Percentiles rank a stretch among this genome's conserved stretches.
These are phyloP conservation scores for Chesias legatella DNA, from an alignment of 2,888 invertebrate genomes.

Conservation along the genomic window DNA sequence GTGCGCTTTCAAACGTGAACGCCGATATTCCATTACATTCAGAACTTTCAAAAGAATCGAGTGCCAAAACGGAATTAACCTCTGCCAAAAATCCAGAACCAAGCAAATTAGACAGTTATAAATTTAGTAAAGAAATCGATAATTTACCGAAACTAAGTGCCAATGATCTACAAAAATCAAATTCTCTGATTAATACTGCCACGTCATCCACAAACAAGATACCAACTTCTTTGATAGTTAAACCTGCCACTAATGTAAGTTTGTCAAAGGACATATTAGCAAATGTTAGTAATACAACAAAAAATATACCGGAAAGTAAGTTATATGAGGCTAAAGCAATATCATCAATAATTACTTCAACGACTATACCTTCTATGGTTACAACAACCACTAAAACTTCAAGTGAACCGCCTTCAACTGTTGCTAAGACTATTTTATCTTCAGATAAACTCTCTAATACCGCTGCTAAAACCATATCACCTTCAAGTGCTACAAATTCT, in stretches of 20 bases:
- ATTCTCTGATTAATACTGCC: constrained; percentile 13
- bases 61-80: constrained; percentile 13
- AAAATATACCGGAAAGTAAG: not conserved
- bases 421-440: too few relatives aligned
- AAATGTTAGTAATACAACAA: constrained; percentile 2
- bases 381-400: too few relatives aligned
- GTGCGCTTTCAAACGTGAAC: constrained; percentile 10
- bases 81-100: constrained; percentile 10
- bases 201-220: constrained; percentile 13
- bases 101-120: constrained; percentile 19
- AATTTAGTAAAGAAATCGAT: constrained; percentile 24
- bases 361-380: too few relatives aligned
- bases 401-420: too few relatives aligned
- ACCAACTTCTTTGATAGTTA: constrained; percentile 16
- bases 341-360: too few relatives aligned
- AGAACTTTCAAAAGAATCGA: constrained; percentile 13
- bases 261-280: constrained; percentile 6
- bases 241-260: constrained; percentile 15
- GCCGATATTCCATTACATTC: too few relatives aligned
- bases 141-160: constrained; percentile 29
- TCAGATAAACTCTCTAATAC: too few relatives aligned
- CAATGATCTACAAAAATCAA: constrained; percentile 23
- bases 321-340: constrained; percentile 3
- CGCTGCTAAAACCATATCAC: too few relatives aligned
- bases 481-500: too few relatives aligned